Conservation (phyloP, 2,113 vertebrate genomes). For the Argyrosomus japonicus region DNA sequence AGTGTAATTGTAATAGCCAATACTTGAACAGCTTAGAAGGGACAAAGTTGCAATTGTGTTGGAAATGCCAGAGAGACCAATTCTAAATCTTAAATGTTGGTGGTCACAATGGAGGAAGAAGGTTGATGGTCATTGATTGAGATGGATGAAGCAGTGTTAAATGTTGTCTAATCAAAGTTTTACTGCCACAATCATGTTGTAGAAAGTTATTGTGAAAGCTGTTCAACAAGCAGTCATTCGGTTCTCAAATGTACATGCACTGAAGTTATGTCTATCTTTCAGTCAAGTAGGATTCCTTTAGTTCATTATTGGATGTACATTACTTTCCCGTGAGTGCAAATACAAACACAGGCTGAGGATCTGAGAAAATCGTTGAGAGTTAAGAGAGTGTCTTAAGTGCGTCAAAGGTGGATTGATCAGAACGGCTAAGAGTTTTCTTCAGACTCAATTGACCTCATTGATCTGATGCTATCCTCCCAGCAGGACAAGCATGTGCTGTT, state of each 20-base stretch:
- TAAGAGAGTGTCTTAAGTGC: conserved; percentile 29
- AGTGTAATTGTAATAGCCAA: too few relatives aligned
- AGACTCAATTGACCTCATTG: conserved; percentile 54
- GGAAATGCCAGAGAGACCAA: not conserved
- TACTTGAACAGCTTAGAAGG: too few relatives aligned
- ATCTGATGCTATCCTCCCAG: conserved; percentile 37
- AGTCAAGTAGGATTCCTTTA: not conserved
- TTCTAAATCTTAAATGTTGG: not conserved
- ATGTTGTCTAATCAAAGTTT: not conserved
- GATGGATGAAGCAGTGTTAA: not conserved
- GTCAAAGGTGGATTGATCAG: conserved; percentile 53
- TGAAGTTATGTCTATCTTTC: not conserved
- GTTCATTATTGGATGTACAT: conserved; percentile 21
- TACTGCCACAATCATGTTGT: too few relatives aligned
- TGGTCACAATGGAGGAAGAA: not conserved
- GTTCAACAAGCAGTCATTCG: not conserved
- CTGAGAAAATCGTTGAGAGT: conserved; percentile 28
- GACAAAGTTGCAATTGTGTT: too few relatives aligned
- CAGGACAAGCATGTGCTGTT: conserved; percentile 21
- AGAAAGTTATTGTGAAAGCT: not conserved
- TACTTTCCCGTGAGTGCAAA: not conserved
- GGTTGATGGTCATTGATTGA: not conserved
- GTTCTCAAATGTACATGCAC: not conserved
- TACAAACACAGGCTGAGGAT: not conserved
- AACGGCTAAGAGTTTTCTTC: conserved; percentile 4